phyloP scores from a whole-genome alignment of 2,113 vertebrate genomes.

The Chloropsis cyanopogon region DNA sequence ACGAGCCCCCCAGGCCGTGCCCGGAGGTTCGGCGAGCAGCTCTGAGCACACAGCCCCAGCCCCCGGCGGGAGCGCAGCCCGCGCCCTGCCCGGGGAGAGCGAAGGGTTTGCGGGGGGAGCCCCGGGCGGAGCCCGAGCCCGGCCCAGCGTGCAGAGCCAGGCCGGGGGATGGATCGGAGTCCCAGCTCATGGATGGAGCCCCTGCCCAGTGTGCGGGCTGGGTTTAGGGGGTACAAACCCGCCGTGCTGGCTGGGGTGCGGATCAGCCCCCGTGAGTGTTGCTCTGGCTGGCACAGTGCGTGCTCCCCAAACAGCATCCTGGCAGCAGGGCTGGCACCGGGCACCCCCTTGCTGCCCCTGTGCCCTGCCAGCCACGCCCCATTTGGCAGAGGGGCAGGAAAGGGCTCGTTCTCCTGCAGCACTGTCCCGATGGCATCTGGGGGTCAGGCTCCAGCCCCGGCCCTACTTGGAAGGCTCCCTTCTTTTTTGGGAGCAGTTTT shows the following conservation, averaged over 20 bases:
- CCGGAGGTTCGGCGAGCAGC: not conserved
- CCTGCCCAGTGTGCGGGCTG: rapidly evolving
- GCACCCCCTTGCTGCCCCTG: not conserved
- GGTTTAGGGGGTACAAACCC: too few relatives aligned
- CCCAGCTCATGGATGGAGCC: not conserved
- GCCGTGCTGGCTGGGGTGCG: rapidly evolving
- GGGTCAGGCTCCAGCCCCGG: not conserved
- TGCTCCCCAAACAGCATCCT: not conserved
- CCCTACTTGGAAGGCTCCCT: not conserved
- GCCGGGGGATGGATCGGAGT: not conserved
- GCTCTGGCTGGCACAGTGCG: not conserved
- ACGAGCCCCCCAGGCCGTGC: not conserved
- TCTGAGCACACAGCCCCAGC: not conserved
- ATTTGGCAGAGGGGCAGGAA: not conserved
- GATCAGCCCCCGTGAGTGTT: not conserved
- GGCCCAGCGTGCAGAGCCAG: rapidly evolving
- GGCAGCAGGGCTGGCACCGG: not conserved
- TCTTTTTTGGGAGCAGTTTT: not conserved
- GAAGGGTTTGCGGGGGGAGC: not conserved
- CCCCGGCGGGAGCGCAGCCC: not conserved
- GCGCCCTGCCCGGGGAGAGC: not conserved
- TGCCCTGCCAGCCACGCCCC: rapidly evolving
- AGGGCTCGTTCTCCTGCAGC: rapidly evolving
- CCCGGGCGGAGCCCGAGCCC: not conserved
- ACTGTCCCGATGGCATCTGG: not conserved